Evolutionary conservation across 2,113 vertebrate species (phyloP).

Genomic region (Vombatus ursinus): DNA sequence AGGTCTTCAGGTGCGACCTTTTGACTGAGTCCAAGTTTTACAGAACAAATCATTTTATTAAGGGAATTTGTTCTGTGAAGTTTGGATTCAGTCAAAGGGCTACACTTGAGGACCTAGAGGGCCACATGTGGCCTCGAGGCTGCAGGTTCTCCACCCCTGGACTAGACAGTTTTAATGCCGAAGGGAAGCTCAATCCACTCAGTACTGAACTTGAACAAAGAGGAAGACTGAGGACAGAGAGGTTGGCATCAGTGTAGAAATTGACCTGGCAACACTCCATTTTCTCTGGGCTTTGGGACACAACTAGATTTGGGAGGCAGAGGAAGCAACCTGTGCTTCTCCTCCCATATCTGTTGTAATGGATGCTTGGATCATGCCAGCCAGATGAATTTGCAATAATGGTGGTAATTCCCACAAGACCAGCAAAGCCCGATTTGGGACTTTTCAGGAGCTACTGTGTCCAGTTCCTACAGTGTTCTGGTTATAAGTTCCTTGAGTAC

Average conservation of each 20-base stretch:
- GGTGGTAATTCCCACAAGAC: neutral
- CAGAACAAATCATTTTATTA: no score
- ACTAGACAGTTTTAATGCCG: neutral
- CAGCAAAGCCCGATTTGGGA: conserved; percentile 36
- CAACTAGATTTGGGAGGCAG: neutral
- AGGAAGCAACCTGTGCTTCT: neutral
- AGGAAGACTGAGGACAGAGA: conserved; percentile 8
- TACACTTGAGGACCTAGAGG: no score
- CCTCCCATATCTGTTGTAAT: neutral
- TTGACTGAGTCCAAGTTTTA: no score
- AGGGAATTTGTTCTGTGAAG: no score
- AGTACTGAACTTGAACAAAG: conserved; percentile 47
- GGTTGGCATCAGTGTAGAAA: neutral
- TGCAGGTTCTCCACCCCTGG: neutral
- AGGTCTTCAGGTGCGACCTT: no score
- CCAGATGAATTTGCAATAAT: conserved; percentile 29
- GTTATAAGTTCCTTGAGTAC: neutral
- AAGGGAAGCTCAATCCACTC: neutral
- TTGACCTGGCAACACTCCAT: neutral
- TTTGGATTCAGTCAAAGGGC: no score
- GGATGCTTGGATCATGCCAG: conserved; percentile 8
- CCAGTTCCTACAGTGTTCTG: conserved; percentile 40
- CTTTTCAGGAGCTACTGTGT: conserved; percentile 40
- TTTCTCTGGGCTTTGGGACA: neutral
- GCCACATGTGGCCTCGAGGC: no score